phyloP scores from a whole-genome alignment of 2,113 vertebrate species.

The Ciconia maguari region DNA sequence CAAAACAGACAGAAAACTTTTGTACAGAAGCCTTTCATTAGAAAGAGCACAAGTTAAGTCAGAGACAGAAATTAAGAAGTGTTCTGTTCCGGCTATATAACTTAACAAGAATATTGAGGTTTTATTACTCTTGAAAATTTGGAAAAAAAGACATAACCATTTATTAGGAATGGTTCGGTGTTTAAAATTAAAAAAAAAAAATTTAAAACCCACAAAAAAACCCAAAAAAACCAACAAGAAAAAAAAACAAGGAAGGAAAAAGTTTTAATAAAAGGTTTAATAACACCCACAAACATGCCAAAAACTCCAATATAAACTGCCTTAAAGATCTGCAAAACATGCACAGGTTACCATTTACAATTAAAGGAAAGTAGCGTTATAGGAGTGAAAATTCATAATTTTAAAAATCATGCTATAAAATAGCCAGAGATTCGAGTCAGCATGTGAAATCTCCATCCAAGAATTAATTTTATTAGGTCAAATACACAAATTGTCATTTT shows the following conservation, averaged over 20 bases:
- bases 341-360: not conserved
- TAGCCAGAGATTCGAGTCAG: not conserved
- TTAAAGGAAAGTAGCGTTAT: not conserved
- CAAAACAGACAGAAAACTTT: conserved; percentile 3
- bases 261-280: not conserved
- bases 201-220: not conserved
- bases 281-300: conserved; percentile 18
- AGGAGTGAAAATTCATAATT: not conserved
- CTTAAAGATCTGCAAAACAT: conserved; percentile 9
- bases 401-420: not conserved
- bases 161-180: not conserved
- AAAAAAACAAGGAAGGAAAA: not conserved
- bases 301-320: not conserved
- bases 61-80: not conserved
- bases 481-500: not conserved
- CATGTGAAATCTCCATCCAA: not conserved
- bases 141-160: not conserved
- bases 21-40: not conserved
- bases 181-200: not conserved
- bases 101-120: not conserved
- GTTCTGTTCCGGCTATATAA: not conserved
- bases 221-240: not conserved
- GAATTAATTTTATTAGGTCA: not conserved
- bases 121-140: not conserved
- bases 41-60: not conserved